Percentiles rank a stretch among this genome's conserved stretches.
Evolutionary conservation across 2,888 invertebrate genomes (phyloP).

Genomic region (Cantharis nigra): DNA sequence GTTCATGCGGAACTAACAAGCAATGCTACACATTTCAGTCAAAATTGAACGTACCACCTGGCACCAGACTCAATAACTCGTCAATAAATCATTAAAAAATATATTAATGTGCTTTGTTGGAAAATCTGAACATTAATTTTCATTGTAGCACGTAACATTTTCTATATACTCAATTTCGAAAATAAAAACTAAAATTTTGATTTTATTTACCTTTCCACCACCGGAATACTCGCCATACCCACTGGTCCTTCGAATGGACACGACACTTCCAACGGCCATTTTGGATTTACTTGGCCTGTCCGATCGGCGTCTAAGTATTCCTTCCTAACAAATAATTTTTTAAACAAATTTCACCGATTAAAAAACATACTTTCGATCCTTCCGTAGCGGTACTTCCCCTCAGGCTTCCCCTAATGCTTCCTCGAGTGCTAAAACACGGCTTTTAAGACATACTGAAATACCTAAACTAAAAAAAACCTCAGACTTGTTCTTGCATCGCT

Average conservation of each 20-base stretch:
- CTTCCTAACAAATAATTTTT: conserved; percentile 10
- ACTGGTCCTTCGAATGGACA: conserved; percentile 38
- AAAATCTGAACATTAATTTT: not conserved
- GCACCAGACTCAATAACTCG: conserved; percentile 7
- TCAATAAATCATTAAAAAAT: conserved; percentile 12
- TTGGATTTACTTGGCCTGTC: conserved; percentile 22
- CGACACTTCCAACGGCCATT: conserved; percentile 36
- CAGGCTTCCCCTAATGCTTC: not conserved
- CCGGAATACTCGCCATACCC: conserved; percentile 29
- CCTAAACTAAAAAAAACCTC: not conserved
- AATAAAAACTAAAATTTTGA: not conserved
- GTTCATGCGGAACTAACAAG: conserved; percentile 9
- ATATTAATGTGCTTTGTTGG: not conserved
- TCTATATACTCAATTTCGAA: not conserved
- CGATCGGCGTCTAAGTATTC: conserved; percentile 10
- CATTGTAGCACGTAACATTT: too few species aligned
- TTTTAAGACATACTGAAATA: not conserved
- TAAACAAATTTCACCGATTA: not conserved
- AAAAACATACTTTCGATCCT: not conserved
- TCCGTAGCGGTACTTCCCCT: not conserved
- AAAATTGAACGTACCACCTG: conserved; percentile 9
- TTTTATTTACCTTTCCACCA: conserved; percentile 35
- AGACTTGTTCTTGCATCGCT: not conserved
- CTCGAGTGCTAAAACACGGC: not conserved
- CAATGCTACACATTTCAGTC: conserved; percentile 1